These are phyloP conservation scores for Ophioninae sp. DNA, from an alignment of 2,888 invertebrate genomes.

Conservation along the genomic window DNA sequence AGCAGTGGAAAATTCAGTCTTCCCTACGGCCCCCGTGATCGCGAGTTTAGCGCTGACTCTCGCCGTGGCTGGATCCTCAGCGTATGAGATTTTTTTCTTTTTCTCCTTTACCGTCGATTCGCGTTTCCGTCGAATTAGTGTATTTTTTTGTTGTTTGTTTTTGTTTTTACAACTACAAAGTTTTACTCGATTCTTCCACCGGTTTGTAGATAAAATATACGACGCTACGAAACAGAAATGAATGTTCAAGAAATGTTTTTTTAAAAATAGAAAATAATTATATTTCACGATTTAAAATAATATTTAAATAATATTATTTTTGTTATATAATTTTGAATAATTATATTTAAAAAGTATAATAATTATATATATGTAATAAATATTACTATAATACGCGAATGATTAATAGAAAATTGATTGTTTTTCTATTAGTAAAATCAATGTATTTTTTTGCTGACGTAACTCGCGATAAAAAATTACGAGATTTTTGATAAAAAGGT, in stretches of 20 bases:
- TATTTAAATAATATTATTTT: no score
- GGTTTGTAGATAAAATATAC: neutral
- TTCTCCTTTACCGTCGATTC: neutral
- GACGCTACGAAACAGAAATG: neutral
- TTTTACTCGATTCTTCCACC: neutral
- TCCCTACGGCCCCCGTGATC: conserved; percentile 58
- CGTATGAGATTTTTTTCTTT: conserved; percentile 20
- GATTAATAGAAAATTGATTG: neutral
- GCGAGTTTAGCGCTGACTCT: conserved; percentile 68
- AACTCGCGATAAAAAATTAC: neutral
- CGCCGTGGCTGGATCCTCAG: conserved; percentile 65
- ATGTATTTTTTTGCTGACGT: neutral
- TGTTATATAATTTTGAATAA: no score
- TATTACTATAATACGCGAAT: neutral
- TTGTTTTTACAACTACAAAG: neutral
- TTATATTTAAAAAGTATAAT: no score
- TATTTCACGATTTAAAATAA: neutral
- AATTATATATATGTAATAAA: neutral
- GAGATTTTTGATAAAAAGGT: neutral
- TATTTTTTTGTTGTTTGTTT: conserved; percentile 26
- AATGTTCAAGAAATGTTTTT: no score
- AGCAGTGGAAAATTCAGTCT: conserved; percentile 62
- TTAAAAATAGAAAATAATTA: neutral
- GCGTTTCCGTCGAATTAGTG: neutral
- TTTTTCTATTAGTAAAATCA: no score